Evolutionary conservation across 1,140 invertebrate species (phyloP).

Genomic region (Drosophila kanapiae): DNA sequence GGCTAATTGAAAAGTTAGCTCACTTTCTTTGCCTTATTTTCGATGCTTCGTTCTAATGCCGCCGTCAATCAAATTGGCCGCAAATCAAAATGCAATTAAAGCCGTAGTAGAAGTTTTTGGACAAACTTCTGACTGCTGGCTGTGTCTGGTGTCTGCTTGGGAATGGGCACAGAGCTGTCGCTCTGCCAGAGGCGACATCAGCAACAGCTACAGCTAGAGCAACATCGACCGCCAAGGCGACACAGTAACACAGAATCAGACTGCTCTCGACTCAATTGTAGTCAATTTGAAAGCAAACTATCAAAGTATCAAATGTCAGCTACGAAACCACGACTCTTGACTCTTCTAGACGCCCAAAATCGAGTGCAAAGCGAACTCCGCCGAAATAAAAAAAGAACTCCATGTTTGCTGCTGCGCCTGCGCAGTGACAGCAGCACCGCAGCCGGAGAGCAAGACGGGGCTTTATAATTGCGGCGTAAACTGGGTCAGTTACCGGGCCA

Average conservation of each 20-base stretch:
- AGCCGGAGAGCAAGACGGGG: conserved; percentile 52
- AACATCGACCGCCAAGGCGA: conserved; percentile 53
- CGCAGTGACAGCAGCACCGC: conserved; percentile 55
- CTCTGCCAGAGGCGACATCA: conserved; percentile 56
- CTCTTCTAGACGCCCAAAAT: conserved; percentile 64
- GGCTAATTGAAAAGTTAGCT: conserved; percentile 50
- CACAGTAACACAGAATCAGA: conserved; percentile 72
- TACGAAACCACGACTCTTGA: conserved; percentile 41
- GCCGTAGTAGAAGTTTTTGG: conserved; percentile 54
- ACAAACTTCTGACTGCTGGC: conserved; percentile 52
- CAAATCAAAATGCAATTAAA: conserved; percentile 77
- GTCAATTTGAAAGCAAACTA: conserved; percentile 82
- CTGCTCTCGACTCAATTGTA: conserved; percentile 69
- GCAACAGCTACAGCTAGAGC: conserved; percentile 24
- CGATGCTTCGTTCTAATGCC: conserved; percentile 7
- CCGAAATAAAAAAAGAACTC: conserved; percentile 17
- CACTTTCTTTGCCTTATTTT: conserved; percentile 17
- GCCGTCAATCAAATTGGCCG: conserved; percentile 54
- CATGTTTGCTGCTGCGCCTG: conserved; percentile 58
- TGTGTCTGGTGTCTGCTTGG: conserved; percentile 48
- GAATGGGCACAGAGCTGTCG: conserved; percentile 71
- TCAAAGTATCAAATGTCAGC: conserved; percentile 81
- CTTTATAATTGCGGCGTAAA: conserved; percentile 79
- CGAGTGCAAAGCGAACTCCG: conserved; percentile 57
- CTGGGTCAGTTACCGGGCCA: conserved; percentile 64